Base-by-base conservation (phyloP, 2,888 invertebrate species). In the Rhodophaea formosa region DNA sequence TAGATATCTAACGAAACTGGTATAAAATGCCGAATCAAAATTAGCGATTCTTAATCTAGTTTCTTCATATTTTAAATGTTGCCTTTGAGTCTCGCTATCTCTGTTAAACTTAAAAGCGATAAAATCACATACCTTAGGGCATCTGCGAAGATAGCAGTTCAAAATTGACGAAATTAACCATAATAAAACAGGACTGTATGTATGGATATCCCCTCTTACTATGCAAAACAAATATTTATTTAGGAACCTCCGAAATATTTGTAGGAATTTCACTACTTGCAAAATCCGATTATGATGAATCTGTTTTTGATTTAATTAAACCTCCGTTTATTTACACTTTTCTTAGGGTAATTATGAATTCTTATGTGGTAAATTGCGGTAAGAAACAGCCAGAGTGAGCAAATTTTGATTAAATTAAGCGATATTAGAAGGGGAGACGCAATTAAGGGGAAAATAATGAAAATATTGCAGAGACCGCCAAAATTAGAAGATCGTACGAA, bases 341-440 rank as follows among this genome's bases (percentile, higher is more conserved):
- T 60, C 57, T 61, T 68, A 68, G 66, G 66, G 73, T 81, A 82
- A 83, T 84, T 82, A 80, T 73, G 77, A 81, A 82, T 82, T 83
- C 75, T 75, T 82, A 74, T 75, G 75, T 78, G 68, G 74, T 76
- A 84, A 80, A 83, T 82, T 78, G 79, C 69, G 78, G 79, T 74
- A 67, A 64, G 67, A 75, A 77, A 79, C 79, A 77, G 76, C 75
- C 77, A 70, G 70, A 75, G 79, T 77, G 79, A 82, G 82, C 82
- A 82, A 79, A 79, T 80, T 81, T 76, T 88, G 82, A 89, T 90
- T 89, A 86, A 89, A 89, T 88, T 86, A 88, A 77, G 78, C 79
- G 69, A 80, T 88, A 87, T 87, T 88, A 84, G 77, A 77, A 79
- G 85, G 86, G 88, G 84, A 79, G 72, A 75, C 66, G 71, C 65